Evolutionary conservation across 2,113 vertebrate species (phyloP), one percentile per base, ranked within the genome.

Genomic region (Leptodactylus fuscus): DNA sequence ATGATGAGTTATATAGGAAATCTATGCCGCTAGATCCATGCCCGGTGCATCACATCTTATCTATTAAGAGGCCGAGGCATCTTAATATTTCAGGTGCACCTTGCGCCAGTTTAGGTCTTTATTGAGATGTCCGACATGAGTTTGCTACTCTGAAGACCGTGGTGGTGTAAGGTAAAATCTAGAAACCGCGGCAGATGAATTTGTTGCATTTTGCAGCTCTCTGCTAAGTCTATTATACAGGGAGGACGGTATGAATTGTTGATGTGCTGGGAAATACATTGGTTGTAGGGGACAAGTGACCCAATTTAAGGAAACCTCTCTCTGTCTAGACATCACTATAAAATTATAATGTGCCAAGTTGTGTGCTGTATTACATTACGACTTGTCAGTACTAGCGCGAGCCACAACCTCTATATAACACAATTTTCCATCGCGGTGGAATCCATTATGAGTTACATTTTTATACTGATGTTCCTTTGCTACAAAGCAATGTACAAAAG

Each of bases 311-410:
- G 24, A 34, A 67, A 78, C 27, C 13, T 77, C 22, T 51, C 46
- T 36, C 6, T 20, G 76, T 79, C 76, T 79, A 79, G 76, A 79
- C 76, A 55, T 41, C 32, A 36, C 48, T 53, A 55, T 79, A 58
- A 79, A 79, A 79, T 79, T n/a, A 79, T 79, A 79, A 79, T 79
- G 51, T 58, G 32, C 20, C 48, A 20, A 7, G 74, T 2, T 38
- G 67, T 2, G 15, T 10, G 15, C 20, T 73, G 38, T 46, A 73
- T 46, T 34, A 16, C 29, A 24, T 73, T 44, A 15, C 5, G 38
- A 46, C 9, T 11, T 20, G 70, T 9, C 11, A 46, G 70, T 44
- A 11, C 38, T 6, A 41, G 29, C n/a, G 32, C n/a, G 32, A 32
- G 32, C 6, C 34, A 11, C 10, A 22, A 10, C 32, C 12, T 27